Conservation (phyloP, 2,888 invertebrate genomes). For the Heliconius erato region DNA sequence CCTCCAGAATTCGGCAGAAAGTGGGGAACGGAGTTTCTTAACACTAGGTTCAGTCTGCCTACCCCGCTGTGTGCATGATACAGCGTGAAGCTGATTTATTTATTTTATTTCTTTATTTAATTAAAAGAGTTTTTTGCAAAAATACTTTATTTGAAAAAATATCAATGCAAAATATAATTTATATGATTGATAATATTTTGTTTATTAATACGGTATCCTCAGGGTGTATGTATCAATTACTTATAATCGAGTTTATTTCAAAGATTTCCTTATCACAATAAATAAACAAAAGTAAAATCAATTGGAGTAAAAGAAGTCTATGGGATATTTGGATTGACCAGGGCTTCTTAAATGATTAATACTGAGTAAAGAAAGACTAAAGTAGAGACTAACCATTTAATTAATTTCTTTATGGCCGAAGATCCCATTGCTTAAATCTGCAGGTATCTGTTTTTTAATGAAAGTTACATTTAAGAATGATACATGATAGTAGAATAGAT, state of each 20-base stretch:
- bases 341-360: constrained; percentile 12
- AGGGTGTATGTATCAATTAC: constrained; percentile 55
- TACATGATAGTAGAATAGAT: too few relatives aligned
- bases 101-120: too few relatives aligned
- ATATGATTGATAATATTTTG: constrained; percentile 6
- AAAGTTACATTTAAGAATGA: too few relatives aligned
- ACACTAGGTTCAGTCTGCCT: too few relatives aligned
- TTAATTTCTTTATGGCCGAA: not conserved
- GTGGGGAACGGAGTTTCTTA: too few relatives aligned
- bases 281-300: constrained; percentile 56
- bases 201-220: constrained; percentile 34
- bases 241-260: constrained; percentile 62
- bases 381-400: not conserved
- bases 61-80: too few relatives aligned
- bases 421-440: too few relatives aligned
- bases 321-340: constrained; percentile 23
- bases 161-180: constrained; percentile 3
- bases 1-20: too few relatives aligned
- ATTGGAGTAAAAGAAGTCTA: constrained; percentile 37
- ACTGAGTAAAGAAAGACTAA: not conserved
- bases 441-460: too few relatives aligned
- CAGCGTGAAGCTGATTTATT: too few relatives aligned
- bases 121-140: too few relatives aligned
- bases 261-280: constrained; percentile 63
- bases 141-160: not conserved